Conservation (phyloP, 2,797 vertebrate species). For the Threskiornis aethiopicus region DNA sequence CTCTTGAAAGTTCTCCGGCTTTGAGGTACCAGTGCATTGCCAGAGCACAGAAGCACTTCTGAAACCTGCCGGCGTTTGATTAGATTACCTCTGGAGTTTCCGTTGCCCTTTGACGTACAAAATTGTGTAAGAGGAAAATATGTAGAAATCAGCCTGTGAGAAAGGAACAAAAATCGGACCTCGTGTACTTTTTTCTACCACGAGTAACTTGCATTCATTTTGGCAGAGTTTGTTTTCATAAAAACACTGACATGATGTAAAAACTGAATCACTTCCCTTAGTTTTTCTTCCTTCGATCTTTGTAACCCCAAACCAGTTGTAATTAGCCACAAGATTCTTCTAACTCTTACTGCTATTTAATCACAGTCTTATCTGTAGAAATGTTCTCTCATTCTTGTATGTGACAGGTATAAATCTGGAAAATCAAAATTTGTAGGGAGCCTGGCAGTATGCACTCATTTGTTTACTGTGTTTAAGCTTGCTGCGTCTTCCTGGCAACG, state of each 20-base stretch:
- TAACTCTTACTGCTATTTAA: not conserved
- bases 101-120: not conserved
- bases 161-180: not conserved
- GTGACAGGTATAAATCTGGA: not conserved
- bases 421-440: not conserved
- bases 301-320: not conserved
- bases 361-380: not conserved
- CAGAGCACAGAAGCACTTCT: not conserved
- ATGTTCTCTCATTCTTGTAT: not conserved
- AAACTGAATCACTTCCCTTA: slow-evolving; percentile 1
- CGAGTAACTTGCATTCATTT: not conserved
- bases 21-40: not conserved
- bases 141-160: not conserved
- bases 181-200: not conserved
- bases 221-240: not conserved
- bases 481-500: not conserved
- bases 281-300: not conserved
- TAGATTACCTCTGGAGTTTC: not conserved
- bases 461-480: not conserved
- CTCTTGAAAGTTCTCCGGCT: not conserved
- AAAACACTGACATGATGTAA: not conserved
- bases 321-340: not conserved
- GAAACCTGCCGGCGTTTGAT: not conserved
- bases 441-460: rapidly evolving
- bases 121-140: not conserved